A percentile compares a stretch with the other conserved stretches of the same genome.
Evolutionary conservation across 2,888 invertebrate genomes (phyloP).

Genomic region (Tipula lateralis): DNA sequence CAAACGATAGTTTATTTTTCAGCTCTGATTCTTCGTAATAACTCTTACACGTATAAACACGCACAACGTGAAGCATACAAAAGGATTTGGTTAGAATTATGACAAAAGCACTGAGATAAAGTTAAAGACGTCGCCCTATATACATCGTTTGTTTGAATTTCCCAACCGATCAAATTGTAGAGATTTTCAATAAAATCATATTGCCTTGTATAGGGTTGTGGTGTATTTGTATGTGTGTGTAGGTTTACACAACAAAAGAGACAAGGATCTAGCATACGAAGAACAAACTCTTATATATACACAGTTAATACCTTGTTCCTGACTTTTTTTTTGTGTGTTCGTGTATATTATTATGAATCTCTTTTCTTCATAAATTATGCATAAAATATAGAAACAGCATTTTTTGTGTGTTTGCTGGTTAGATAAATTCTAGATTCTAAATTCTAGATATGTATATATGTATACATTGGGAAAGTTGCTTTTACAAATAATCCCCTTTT

Average conservation of each 20-base stretch:
- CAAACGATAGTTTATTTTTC: not conserved
- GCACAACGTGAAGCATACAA: not conserved
- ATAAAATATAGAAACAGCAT: not conserved
- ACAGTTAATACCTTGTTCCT: not conserved
- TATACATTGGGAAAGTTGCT: not conserved
- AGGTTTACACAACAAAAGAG: not conserved
- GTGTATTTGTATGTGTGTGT: not conserved
- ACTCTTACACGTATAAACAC: too few relatives aligned
- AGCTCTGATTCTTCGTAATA: not conserved
- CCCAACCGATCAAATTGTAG: not conserved
- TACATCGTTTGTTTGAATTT: not conserved
- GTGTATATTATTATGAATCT: not conserved
- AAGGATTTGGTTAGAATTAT: not conserved
- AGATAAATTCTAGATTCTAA: not conserved
- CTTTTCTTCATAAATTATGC: slow-evolving; percentile 1
- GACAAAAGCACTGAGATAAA: not conserved
- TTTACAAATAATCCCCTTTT: slow-evolving; percentile 19
- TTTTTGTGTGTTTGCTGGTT: not conserved
- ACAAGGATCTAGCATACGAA: not conserved
- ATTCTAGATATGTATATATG: not conserved
- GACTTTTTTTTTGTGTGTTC: not conserved
- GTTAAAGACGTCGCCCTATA: not conserved
- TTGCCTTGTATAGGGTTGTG: not conserved
- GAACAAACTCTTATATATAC: not conserved
- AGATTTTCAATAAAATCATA: not conserved